phyloP scores from a whole-genome alignment of 2,888 invertebrate species.

The Drosophila kokeensis region DNA sequence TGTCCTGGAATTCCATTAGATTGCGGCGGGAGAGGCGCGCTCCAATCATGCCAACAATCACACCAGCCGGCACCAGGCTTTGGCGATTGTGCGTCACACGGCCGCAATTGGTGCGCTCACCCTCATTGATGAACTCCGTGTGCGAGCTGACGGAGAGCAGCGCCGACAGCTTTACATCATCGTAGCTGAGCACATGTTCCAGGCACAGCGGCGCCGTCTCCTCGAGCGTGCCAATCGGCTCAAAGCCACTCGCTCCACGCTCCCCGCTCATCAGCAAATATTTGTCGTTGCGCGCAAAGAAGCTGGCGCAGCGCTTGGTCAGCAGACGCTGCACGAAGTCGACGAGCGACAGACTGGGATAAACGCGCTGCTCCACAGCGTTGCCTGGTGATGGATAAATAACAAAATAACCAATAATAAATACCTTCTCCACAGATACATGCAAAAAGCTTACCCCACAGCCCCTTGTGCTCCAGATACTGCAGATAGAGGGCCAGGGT shows the following conservation, averaged over 20 bases:
- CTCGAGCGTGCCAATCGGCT: constrained; percentile 85
- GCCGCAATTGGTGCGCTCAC: constrained; percentile 86
- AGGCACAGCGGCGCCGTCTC: constrained; percentile 86
- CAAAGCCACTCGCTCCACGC: constrained; percentile 86
- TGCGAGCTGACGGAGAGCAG: constrained; percentile 87
- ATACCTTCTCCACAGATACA: not conserved
- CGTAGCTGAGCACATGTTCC: constrained; percentile 86
- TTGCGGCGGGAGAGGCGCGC: constrained; percentile 85
- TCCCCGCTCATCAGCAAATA: constrained; percentile 85
- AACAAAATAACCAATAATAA: not conserved
- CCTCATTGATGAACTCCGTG: constrained; percentile 87
- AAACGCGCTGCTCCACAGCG: constrained; percentile 51
- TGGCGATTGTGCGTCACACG: constrained; percentile 81
- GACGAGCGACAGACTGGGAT: constrained; percentile 82
- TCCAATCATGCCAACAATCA: constrained; percentile 86
- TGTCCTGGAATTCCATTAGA: constrained; percentile 86
- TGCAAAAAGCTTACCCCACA: constrained; percentile 71
- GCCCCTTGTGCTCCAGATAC: constrained; percentile 88
- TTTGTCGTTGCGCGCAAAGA: constrained; percentile 85
- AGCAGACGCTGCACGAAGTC: constrained; percentile 86
- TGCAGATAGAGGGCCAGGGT: constrained; percentile 87
- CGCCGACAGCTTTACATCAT: constrained; percentile 87
- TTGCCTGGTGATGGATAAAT: constrained; percentile 39
- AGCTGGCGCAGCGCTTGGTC: constrained; percentile 86
- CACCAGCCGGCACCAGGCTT: constrained; percentile 85